Base-by-base conservation (phyloP, 2,797 vertebrate species). In the Leucoraja ocellata region DNA sequence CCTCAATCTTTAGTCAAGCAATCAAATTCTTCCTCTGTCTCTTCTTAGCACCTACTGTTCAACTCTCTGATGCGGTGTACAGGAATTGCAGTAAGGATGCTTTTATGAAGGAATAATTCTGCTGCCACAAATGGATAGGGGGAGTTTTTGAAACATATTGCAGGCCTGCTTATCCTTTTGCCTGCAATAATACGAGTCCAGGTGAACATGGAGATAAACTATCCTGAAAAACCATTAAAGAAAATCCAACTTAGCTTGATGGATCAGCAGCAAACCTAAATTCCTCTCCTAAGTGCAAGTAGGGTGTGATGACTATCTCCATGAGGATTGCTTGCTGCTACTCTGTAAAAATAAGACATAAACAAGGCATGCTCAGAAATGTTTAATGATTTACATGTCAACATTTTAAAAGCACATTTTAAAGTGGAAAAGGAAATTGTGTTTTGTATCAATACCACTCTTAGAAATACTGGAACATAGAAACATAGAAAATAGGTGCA, bases 351-450 rank as follows among this genome's bases (percentile, higher is more conserved):
- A 73, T 71, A 71, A 39, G 36, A 25, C 21, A 91, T 68, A 10
- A 32, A 32, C 88, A 71, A 91, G 65, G 18, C 32, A 39, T 18
- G 63, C 16, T 23, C 63, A 68, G 32, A 68, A 39, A 39, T 73
- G 65, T 39, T 91, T 39, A 32, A 68, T 36, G 32, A 90, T 90
- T 91, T 71, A 91, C 58, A 36, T 90, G 63, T 23, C 86, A 90
- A 71, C 63, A 90, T 39, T 32, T 71, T 14, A 5, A 32, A 63
- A 39, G n/a, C 68, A 68, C 25, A 39, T 91, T 71, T 71, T 28
- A 23, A 36, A 18, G n/a, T 36, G 18, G 88, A 25, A 71, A 91
- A 23, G 16, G 7, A 21, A 36, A 80, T 32, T 46, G 8, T 39
- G 36, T 36, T 16, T 74, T 21, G 71, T 74, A 74, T 71, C 68